Evolutionary conservation across 1,140 invertebrate species (phyloP), one percentile per base, ranked within the genome.

Genomic region (Saccostrea echinata): DNA sequence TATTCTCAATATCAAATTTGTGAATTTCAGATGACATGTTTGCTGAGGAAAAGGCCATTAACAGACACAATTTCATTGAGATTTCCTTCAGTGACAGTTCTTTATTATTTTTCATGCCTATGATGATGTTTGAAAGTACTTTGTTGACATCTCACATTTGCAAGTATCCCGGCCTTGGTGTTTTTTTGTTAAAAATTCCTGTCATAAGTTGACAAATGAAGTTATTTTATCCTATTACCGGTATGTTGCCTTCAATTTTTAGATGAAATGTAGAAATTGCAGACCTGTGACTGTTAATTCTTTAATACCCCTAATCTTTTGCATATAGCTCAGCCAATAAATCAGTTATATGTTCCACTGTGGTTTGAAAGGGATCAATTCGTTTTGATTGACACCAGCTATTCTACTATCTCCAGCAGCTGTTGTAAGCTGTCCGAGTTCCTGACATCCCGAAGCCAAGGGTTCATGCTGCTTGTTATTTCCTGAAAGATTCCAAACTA

Each of bases 281-380:
- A 71, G 86, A 85, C 51, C 89, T 90, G 81, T 88, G 86, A 35
- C 55, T 61, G 81, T 90, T 88, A 11, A 85, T 61, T 30, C 84
- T 88, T 81, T 24, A 8, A 76, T 12, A n/a, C 35, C 6, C 35
- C 1, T 43, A 43, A 43, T 6, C 35, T 43, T 43, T 43, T 3
- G 35, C 35, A 43, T 43, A 43, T 43, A 43, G 35, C 6, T 43
- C 35, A 3, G 35, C 35, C 35, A 43, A 43, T 3, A 43, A 43
- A 43, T 43, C 35, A 43, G 35, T 43, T 43, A 43, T 6, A 43
- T 43, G 35, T 6, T 43, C 35, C 35, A 43, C 30, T 2, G n/a
- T 12, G 24, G 68, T n/a, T n/a, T 18, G 11, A 11, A 76, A 33
- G 1, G n/a, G 24, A 24, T 12, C 68, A 76, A 24, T 76, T 12